phyloP scores from a whole-genome alignment of 2,113 vertebrate genomes.

The Irena cyanogastra region DNA sequence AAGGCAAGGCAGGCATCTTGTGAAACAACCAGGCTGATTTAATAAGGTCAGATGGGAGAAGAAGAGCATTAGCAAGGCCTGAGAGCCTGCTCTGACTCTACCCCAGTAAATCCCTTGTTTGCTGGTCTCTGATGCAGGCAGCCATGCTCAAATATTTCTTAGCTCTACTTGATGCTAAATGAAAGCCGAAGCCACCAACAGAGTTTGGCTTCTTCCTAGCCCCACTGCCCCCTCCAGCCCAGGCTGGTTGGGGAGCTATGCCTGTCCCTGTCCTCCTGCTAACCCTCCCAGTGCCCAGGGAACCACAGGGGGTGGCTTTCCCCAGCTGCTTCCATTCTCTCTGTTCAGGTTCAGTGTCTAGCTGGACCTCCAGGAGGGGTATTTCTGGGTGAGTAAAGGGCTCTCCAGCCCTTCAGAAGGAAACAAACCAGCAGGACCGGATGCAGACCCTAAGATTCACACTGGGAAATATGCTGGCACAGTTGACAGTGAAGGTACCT shows the following conservation, averaged over 20 bases:
- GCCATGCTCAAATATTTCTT: not conserved
- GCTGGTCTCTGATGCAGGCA: not conserved
- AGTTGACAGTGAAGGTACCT: not conserved
- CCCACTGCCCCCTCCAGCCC: rapidly evolving
- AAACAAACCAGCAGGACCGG: not conserved
- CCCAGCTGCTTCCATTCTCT: not conserved
- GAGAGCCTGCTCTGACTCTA: not conserved
- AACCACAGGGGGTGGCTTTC: too few relatives aligned
- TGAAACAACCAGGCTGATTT: not conserved
- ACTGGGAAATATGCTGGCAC: not conserved
- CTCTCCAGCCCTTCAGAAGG: not conserved
- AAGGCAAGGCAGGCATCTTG: not conserved
- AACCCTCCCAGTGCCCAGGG: not conserved
- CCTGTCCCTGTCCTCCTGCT: not conserved
- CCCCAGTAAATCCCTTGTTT: not conserved
- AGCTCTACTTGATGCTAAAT: not conserved
- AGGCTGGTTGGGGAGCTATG: rapidly evolving
- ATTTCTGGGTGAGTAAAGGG: not conserved
- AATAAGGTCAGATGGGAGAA: slow-evolving; percentile 1
- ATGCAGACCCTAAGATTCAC: not conserved
- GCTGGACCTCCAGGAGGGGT: rapidly evolving
- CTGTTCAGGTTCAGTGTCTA: not conserved
- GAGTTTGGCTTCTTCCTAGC: rapidly evolving
- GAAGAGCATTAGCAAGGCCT: not conserved
- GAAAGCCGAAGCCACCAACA: not conserved